These are phyloP conservation scores for Spizaetus ornatus DNA, from an alignment of 2,113 vertebrate genomes.

Conservation along the genomic window DNA sequence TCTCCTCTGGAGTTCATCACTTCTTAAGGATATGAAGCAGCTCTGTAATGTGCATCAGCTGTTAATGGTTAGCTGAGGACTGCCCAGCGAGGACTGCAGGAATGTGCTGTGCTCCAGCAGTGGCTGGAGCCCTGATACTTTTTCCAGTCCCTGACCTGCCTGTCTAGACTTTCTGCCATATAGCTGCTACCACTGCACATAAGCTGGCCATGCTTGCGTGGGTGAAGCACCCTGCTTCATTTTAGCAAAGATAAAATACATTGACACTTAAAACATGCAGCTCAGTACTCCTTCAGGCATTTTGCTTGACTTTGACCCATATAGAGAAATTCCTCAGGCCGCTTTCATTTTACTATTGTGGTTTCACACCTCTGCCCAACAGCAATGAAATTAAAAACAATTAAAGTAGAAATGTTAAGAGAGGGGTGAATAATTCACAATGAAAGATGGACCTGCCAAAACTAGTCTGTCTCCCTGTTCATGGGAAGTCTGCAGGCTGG, in stretches of 20 bases:
- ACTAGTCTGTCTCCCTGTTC: not conserved
- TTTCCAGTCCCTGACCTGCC: not conserved
- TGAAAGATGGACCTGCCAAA: not conserved
- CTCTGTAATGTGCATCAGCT: not conserved
- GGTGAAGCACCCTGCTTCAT: not conserved
- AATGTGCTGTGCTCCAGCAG: not conserved
- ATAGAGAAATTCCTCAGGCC: not conserved
- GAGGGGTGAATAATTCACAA: not conserved
- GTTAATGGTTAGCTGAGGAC: not conserved
- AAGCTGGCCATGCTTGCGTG: not conserved
- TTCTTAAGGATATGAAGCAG: not conserved
- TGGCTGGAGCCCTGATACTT: not conserved
- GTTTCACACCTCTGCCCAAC: not conserved
- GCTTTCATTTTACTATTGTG: not conserved
- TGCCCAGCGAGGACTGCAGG: not conserved
- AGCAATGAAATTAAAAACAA: conserved; percentile 10
- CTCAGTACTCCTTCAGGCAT: not conserved
- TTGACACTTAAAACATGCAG: not conserved
- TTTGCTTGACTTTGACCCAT: not conserved
- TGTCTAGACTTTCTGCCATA: not conserved
- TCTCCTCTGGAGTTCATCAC: not conserved
- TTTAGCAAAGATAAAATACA: not conserved
- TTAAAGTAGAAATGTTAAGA: not conserved
- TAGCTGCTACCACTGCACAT: not conserved
- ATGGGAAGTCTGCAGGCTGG: not conserved